A percentile compares a stretch with the other conserved stretches of the same genome.
Evolutionary conservation across 2,113 vertebrate species (phyloP).

Genomic region (Sapajus apella): DNA sequence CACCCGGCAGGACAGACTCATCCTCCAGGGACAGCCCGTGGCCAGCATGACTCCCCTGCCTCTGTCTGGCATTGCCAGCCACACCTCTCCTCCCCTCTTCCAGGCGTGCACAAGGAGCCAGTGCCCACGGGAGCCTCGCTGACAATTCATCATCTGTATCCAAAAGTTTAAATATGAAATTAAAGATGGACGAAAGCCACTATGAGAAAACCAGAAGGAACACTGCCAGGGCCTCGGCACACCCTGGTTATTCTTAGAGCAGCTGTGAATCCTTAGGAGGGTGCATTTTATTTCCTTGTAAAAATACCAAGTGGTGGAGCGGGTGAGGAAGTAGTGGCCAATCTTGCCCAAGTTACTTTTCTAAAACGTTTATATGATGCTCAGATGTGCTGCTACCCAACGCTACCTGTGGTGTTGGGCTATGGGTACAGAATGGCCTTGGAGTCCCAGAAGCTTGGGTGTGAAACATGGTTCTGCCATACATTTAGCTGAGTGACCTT

Average conservation of each 20-base stretch:
- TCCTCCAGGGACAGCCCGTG: neutral
- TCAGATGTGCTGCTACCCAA: rapidly evolving
- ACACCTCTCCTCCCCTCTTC: neutral
- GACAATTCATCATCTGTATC: neutral
- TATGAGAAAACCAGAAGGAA: neutral
- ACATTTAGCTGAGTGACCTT: too few species aligned
- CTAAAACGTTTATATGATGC: neutral
- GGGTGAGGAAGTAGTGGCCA: neutral
- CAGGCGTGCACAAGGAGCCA: neutral
- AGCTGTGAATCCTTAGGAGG: neutral
- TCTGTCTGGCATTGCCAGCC: neutral
- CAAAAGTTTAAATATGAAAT: neutral
- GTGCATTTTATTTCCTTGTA: neutral
- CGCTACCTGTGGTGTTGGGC: rapidly evolving
- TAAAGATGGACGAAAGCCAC: neutral
- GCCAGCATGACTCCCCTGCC: neutral
- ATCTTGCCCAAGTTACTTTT: neutral
- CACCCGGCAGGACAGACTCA: neutral
- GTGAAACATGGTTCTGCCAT: neutral
- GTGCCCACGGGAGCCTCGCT: rapidly evolving
- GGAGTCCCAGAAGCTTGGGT: neutral
- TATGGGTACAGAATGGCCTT: neutral
- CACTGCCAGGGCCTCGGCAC: neutral
- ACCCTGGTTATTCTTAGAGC: neutral
- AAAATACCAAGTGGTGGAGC: neutral